Conservation (phyloP, 2,797 vertebrate species). For the Hirundo rustica region DNA sequence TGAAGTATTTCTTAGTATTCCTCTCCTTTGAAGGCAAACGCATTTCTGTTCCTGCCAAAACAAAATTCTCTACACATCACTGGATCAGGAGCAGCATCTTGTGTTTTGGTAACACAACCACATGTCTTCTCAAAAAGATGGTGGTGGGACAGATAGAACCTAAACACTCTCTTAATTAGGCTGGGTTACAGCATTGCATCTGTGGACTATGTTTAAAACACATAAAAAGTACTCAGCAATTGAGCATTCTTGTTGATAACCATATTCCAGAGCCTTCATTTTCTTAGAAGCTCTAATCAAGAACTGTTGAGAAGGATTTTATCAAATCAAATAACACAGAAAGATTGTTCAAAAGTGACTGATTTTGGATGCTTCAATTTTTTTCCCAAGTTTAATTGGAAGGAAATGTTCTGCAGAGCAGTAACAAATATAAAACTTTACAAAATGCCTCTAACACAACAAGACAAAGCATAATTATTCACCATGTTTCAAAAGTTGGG, state of each 20-base stretch:
- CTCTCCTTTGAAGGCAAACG: neutral
- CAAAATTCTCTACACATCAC: neutral
- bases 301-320: neutral
- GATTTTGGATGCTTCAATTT: neutral
- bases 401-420: neutral
- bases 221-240: neutral
- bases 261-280: neutral
- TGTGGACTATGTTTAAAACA: neutral
- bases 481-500: neutral
- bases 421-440: neutral
- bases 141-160: neutral
- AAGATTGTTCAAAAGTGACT: neutral
- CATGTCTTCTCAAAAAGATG: neutral
- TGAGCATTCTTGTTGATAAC: neutral
- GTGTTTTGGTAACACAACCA: neutral
- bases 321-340: neutral
- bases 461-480: neutral
- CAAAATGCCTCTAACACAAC: neutral
- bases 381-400: neutral
- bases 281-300: neutral
- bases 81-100: neutral
- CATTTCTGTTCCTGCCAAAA: neutral
- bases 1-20: neutral
- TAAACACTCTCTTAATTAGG: neutral
- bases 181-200: neutral